These are phyloP conservation scores for Chrosomus eos DNA, from an alignment of 2,797 vertebrate species.

Conservation along the genomic window DNA sequence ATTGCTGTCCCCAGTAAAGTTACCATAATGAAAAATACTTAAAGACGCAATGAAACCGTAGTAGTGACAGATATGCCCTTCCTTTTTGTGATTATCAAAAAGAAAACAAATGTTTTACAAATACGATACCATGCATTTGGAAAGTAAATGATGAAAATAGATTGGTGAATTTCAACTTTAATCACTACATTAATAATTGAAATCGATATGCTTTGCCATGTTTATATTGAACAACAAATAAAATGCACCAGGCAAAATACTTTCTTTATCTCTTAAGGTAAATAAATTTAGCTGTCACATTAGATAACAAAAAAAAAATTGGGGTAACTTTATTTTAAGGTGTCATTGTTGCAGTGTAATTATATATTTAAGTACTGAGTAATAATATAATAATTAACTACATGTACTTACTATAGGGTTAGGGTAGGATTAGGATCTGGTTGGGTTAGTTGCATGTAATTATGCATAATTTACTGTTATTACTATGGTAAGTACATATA, in stretches of 20 bases:
- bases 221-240: background rate
- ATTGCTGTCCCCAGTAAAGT: background rate
- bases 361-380: too few species aligned
- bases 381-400: too few species aligned
- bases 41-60: background rate
- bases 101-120: background rate
- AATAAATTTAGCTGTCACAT: background rate
- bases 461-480: too few species aligned
- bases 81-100: background rate
- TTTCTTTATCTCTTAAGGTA: background rate
- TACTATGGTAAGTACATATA: too few species aligned
- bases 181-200: background rate
- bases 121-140: background rate
- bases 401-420: too few species aligned
- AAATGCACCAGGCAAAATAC: background rate
- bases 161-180: background rate
- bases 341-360: too few species aligned
- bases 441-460: too few species aligned
- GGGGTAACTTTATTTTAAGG: too few species aligned
- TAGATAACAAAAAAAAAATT: background rate
- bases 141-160: background rate
- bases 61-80: background rate
- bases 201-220: background rate
- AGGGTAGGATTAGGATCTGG: too few species aligned
- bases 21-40: background rate